Percentiles rank a stretch among this genome's conserved stretches.
These are phyloP conservation scores for Ormia ochracea DNA, from an alignment of 2,888 invertebrate species.

Conservation along the genomic window DNA sequence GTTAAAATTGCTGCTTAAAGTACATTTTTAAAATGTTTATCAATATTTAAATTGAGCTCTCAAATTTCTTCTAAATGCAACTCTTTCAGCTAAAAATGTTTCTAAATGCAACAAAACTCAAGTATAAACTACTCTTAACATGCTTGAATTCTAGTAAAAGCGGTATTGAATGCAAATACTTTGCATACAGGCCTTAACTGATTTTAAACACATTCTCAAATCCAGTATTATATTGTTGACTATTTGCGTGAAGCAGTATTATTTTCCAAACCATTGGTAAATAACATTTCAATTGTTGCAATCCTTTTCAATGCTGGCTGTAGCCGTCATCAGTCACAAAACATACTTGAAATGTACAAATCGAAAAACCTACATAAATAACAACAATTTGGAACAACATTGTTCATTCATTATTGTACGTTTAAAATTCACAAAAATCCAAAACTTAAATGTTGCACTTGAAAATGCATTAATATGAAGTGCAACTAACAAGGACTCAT, in stretches of 20 bases:
- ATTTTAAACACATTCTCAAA: constrained; percentile 46
- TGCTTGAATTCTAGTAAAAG: constrained; percentile 4
- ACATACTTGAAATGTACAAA: constrained; percentile 36
- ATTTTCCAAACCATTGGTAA: constrained; percentile 59
- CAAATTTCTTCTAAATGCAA: not conserved
- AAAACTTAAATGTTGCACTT: constrained; percentile 41
- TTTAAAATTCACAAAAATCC: constrained; percentile 17
- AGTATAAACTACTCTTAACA: not conserved
- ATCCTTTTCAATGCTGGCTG: constrained; percentile 33
- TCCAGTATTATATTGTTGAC: constrained; percentile 31
- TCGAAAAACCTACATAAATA: constrained; percentile 2
- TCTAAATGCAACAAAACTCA: constrained; percentile 1
- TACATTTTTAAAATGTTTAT: not conserved
- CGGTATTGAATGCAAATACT: constrained; percentile 6
- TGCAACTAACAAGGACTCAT: constrained; percentile 22
- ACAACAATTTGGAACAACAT: constrained; percentile 17
- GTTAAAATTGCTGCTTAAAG: not conserved
- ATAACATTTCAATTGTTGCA: constrained; percentile 48
- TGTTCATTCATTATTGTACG: not conserved
- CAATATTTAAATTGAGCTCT: not conserved
- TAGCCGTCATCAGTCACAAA: constrained; percentile 30
- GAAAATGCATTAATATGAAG: constrained; percentile 52
- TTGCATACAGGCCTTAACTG: constrained; percentile 52
- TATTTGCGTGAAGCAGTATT: constrained; percentile 41
- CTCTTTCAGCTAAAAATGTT: not conserved